Evolutionary conservation across 1,140 invertebrate species (phyloP).

Genomic region (Trissolcus basalis): DNA sequence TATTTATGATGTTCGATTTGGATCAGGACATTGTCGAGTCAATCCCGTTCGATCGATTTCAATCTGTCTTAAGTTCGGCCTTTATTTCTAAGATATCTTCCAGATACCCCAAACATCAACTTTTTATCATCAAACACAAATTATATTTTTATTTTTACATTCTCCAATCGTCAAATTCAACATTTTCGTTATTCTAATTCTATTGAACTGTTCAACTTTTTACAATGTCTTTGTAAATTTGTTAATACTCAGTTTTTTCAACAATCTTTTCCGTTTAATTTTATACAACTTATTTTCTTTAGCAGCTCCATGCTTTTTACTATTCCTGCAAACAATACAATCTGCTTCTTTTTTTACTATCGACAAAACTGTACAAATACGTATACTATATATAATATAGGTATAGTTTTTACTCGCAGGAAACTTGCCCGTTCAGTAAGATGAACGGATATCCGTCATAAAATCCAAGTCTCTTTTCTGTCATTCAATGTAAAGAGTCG

Average conservation of each 20-base stretch:
- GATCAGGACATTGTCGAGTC: conserved; percentile 61
- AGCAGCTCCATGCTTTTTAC: neutral
- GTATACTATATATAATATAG: neutral
- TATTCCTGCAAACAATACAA: neutral
- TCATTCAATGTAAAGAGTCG: neutral
- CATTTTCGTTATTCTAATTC: too few relatives aligned
- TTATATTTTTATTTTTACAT: too few relatives aligned
- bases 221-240: too few relatives aligned
- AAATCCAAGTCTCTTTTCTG: conserved; percentile 6
- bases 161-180: too few relatives aligned
- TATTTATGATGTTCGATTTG: conserved; percentile 69
- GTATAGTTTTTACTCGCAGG: neutral
- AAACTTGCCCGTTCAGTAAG: conserved; percentile 13
- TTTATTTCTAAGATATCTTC: neutral
- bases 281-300: too few relatives aligned
- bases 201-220: too few relatives aligned
- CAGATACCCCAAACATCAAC: too few relatives aligned
- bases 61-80: conserved; percentile 10
- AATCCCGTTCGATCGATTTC: conserved; percentile 38
- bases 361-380: conserved; percentile 13
- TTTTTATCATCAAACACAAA: neutral
- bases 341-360: conserved; percentile 9
- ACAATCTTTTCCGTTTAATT: too few relatives aligned
- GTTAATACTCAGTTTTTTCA: too few relatives aligned
- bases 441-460: conserved; percentile 28